Evolutionary conservation across 2,888 invertebrate genomes (phyloP).

Genomic region (Aplocera efformata): DNA sequence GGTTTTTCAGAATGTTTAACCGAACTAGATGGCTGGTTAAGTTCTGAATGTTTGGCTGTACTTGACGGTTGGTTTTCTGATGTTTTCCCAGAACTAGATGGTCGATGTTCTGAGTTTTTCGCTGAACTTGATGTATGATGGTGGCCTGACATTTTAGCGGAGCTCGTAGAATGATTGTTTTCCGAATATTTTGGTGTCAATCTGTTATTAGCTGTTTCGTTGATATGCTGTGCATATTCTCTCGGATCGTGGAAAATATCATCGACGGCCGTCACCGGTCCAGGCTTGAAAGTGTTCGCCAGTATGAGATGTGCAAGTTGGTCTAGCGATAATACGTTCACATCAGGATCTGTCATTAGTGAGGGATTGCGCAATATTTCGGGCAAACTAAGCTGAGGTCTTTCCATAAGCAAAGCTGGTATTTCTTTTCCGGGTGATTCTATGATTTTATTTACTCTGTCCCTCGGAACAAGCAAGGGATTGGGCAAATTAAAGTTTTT

Average conservation of each 20-base stretch:
- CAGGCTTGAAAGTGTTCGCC: background rate
- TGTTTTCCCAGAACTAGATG: too few species aligned
- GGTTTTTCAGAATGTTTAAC: too few species aligned
- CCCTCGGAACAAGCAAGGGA: slow-evolving; percentile 89
- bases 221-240: too few species aligned
- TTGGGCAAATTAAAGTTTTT: slow-evolving; percentile 88
- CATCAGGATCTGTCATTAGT: slow-evolving; percentile 82
- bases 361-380: slow-evolving; percentile 87
- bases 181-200: too few species aligned
- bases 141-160: too few species aligned
- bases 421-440: slow-evolving; percentile 88
- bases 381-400: slow-evolving; percentile 87
- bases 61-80: slow-evolving; percentile 2
- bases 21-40: too few species aligned
- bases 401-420: slow-evolving; percentile 84
- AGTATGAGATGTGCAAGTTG: slow-evolving; percentile 80
- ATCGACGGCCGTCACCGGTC: too few species aligned
- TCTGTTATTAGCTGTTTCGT: too few species aligned
- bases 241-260: too few species aligned
- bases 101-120: slow-evolving; percentile 1
- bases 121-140: too few species aligned
- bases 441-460: slow-evolving; percentile 85
- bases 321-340: slow-evolving; percentile 87
- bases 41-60: background rate
- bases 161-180: too few species aligned